Base-by-base conservation (phyloP, 2,888 invertebrate species). In the Perithous albicinctus region DNA sequence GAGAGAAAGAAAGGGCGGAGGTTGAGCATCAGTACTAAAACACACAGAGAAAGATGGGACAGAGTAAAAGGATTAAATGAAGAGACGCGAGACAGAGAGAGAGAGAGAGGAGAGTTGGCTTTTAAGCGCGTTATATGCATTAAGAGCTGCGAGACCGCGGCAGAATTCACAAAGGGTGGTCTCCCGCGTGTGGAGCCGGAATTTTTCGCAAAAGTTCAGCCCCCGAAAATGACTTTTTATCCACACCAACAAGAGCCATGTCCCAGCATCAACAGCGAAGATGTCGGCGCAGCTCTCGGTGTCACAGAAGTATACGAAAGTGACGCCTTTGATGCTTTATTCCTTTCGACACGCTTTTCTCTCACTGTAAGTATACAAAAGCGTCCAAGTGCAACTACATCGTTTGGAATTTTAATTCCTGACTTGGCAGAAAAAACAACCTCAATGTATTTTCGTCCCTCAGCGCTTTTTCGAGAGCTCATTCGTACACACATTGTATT, bases 181-280 rank as follows among this genome's bases (percentile, higher is more conserved):
- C 77, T 56, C n/a, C n/a, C n/a, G n/a, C 72, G 70, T 15, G 70
- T 80, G 29, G 51, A 35, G 76, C 46, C 59, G 84, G 78, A 85
- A 85, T 86, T 85, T 85, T 86, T 32, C 82, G 85, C 78, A 80
- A 86, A 86, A 87, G 84, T 88, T 88, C 84, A 87, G 82, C 80
- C 59, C n/a, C 66, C 75, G 83, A 86, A 80, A 86, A 87, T 87
- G 86, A 87, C 84, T 86, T 85, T 85, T 84, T 80, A 84, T 80
- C 75, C 78, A 56, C 32, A 56, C 32, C 46, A 35, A 35, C 23
- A 38, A 32, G 43, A 32, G 43, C 64, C 51, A 35, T 32, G 59
- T 66, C 41, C 66, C 66, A 41, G 43, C 54, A 43, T 23, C 23
- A 54, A 18, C 51, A 8, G 18, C 8, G 56, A 26, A 29, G 38